Conservation (phyloP, 2,113 vertebrate species). For the Microtus richardsoni region DNA sequence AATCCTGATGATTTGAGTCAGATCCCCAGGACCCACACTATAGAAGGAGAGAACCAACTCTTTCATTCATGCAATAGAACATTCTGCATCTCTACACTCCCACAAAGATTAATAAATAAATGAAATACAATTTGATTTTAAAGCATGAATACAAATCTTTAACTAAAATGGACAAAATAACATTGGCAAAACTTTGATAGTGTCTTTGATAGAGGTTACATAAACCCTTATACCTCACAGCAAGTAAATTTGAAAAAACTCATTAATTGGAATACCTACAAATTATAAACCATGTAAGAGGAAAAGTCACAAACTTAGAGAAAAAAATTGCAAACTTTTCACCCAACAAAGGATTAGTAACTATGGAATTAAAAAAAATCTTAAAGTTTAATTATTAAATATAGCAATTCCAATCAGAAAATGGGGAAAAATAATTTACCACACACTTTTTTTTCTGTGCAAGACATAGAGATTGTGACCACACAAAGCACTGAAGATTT, state of each 20-base stretch:
- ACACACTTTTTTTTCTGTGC: background rate
- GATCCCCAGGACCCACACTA: background rate
- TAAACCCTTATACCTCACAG: background rate
- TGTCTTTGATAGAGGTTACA: background rate
- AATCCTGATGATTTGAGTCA: background rate
- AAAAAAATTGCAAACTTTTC: background rate
- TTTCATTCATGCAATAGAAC: no score
- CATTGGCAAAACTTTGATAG: background rate
- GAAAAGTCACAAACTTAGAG: background rate
- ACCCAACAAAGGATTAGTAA: background rate
- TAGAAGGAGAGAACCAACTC: no score
- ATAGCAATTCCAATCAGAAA: background rate
- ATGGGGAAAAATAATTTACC: background rate
- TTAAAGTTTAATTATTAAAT: background rate
- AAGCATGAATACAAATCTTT: no score
- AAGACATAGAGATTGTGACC: background rate
- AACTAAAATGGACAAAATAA: background rate
- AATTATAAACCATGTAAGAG: background rate
- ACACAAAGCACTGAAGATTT: background rate
- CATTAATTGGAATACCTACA: background rate
- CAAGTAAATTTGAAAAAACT: background rate
- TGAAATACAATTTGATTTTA: no score
- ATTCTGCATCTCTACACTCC: no score
- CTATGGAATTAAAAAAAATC: background rate
- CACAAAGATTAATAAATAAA: no score